phyloP scores from a whole-genome alignment of 2,888 invertebrate species.

The Drosophila kanekoi region DNA sequence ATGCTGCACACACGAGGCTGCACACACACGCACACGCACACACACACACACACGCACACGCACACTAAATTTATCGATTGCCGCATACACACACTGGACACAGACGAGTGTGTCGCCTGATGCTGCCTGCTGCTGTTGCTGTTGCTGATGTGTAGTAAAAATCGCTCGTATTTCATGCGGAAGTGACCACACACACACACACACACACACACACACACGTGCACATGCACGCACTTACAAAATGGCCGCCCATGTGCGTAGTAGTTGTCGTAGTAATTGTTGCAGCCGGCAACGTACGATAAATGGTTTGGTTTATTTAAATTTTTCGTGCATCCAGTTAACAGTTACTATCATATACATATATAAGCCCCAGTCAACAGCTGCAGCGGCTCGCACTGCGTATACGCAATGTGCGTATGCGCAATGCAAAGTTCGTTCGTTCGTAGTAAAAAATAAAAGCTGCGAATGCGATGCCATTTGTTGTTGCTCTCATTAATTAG shows the following conservation, averaged over 20 bases:
- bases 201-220: constrained; percentile 9
- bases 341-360: constrained; percentile 29
- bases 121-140: constrained; percentile 34
- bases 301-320: constrained; percentile 79
- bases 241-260: constrained; percentile 61
- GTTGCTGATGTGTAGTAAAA: constrained; percentile 78
- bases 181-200: constrained; percentile 66
- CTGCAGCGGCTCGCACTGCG: constrained; percentile 51
- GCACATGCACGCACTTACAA: constrained; percentile 34
- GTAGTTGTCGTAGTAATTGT: constrained; percentile 64
- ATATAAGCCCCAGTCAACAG: constrained; percentile 36
- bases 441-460: constrained; percentile 12
- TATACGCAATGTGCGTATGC: constrained; percentile 55
- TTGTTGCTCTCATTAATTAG: constrained; percentile 67
- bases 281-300: constrained; percentile 70
- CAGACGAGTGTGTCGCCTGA: constrained; percentile 13
- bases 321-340: constrained; percentile 49
- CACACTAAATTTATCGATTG: constrained; percentile 78
- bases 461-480: constrained; percentile 18
- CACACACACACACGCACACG: constrained; percentile 59
- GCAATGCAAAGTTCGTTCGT: constrained; percentile 21
- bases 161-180: constrained; percentile 80
- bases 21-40: constrained; percentile 63
- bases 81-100: constrained; percentile 60
- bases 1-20: constrained; percentile 44